Percentiles rank a stretch among this genome's conserved stretches.
Conservation (phyloP, 2,888 invertebrate genomes). For the Muschampia plurimacula region DNA sequence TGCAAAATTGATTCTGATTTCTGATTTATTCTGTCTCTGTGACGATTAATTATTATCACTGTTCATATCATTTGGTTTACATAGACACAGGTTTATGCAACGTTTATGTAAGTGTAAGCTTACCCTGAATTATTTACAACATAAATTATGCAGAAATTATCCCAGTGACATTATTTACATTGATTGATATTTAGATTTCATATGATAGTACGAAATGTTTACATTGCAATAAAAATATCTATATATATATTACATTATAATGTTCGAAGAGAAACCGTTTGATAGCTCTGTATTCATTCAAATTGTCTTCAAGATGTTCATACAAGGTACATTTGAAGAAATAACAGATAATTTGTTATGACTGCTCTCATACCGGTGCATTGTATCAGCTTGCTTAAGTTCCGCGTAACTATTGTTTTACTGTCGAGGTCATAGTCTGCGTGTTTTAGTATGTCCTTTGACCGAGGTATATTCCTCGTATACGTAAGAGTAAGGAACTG, state of each 20-base stretch:
- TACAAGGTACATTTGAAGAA: neutral
- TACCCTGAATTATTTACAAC: neutral
- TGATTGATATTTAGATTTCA: no score
- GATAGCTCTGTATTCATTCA: neutral
- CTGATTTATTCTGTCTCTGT: neutral
- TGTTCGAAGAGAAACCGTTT: neutral
- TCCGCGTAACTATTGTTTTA: neutral
- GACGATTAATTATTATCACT: neutral
- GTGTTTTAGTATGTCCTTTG: neutral
- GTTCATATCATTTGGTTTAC: neutral
- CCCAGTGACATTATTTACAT: neutral
- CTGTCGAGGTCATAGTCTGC: neutral
- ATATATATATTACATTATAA: neutral
- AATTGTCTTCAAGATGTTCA: neutral
- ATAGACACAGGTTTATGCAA: neutral
- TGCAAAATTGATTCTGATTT: conserved; percentile 8
- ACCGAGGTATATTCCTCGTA: neutral
- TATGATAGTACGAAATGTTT: neutral
- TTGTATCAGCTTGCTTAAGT: neutral
- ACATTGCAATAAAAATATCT: neutral
- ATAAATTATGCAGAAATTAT: neutral
- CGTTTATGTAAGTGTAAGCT: neutral
- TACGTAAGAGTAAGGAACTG: no score
- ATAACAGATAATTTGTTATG: neutral
- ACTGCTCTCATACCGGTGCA: neutral